phyloP scores from a whole-genome alignment of 2,113 vertebrate species.

The Sphaerodactylus townsendi region DNA sequence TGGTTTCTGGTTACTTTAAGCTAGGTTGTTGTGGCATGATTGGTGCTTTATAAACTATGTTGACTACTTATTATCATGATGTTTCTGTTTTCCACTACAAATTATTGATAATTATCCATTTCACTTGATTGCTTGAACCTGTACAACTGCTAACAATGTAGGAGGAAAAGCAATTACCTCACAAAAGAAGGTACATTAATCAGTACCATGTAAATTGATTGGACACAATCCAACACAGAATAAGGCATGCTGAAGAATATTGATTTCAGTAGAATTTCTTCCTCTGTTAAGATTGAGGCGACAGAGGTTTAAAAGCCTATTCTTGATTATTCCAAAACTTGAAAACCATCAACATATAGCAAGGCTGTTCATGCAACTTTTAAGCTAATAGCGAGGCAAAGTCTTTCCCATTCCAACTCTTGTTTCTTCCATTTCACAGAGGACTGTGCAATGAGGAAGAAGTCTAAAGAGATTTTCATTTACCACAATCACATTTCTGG shows the following conservation, averaged over 20 bases:
- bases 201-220: neutral
- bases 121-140: neutral
- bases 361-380: constrained; percentile 55
- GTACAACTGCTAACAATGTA: neutral
- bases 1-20: neutral
- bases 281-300: neutral
- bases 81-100: neutral
- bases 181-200: neutral
- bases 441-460: constrained; percentile 39
- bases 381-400: constrained; percentile 59
- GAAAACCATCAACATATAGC: constrained; percentile 10
- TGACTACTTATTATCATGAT: neutral
- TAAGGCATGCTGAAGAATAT: neutral
- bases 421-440: constrained; percentile 52
- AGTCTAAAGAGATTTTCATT: constrained; percentile 35
- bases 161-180: neutral
- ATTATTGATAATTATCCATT: neutral
- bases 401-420: constrained; percentile 64
- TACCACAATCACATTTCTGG: constrained; percentile 73
- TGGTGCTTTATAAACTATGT: neutral
- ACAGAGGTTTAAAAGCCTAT: neutral
- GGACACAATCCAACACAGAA: neutral
- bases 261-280: neutral
- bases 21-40: neutral
- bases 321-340: neutral